These are phyloP conservation scores for Hirtodrosophila trivittata DNA, from an alignment of 2,888 invertebrate genomes.

Conservation along the genomic window DNA sequence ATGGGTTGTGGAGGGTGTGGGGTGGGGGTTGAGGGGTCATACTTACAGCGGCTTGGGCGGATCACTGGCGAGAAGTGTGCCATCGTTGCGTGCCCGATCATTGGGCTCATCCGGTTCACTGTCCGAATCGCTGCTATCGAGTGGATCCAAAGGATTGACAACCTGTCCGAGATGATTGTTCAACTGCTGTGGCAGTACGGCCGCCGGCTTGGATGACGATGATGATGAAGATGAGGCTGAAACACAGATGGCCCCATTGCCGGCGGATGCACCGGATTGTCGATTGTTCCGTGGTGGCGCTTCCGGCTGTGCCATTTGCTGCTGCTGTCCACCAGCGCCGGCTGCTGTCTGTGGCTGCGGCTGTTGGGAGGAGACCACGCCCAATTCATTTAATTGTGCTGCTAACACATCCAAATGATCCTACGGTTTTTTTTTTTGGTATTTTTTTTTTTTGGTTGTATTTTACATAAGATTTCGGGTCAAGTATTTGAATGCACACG, in stretches of 20 bases:
- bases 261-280: constrained; percentile 77
- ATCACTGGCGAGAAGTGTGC: constrained; percentile 97
- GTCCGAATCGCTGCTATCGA: constrained; percentile 91
- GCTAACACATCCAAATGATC: constrained; percentile 96
- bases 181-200: constrained; percentile 82
- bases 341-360: constrained; percentile 82
- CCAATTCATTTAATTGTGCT: constrained; percentile 97
- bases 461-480: constrained; percentile 63
- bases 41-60: constrained; percentile 98
- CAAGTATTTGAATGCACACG: constrained; percentile 56
- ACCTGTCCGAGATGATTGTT: constrained; percentile 83
- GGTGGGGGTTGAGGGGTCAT: no score
- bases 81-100: constrained; percentile 93
- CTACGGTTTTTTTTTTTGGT: constrained; percentile 85
- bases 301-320: constrained; percentile 86
- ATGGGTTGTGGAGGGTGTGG: no score
- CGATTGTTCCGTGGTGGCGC: constrained; percentile 88
- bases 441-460: constrained; percentile 64
- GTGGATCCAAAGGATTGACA: constrained; percentile 87
- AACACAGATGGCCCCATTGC: constrained; percentile 68
- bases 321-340: constrained; percentile 38
- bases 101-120: constrained; percentile 92
- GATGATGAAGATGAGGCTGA: constrained; percentile 57
- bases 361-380: constrained; percentile 87
- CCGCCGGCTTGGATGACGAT: constrained; percentile 79